Conservation (phyloP, 2,888 invertebrate species). For the Limnephilus lunatus region DNA sequence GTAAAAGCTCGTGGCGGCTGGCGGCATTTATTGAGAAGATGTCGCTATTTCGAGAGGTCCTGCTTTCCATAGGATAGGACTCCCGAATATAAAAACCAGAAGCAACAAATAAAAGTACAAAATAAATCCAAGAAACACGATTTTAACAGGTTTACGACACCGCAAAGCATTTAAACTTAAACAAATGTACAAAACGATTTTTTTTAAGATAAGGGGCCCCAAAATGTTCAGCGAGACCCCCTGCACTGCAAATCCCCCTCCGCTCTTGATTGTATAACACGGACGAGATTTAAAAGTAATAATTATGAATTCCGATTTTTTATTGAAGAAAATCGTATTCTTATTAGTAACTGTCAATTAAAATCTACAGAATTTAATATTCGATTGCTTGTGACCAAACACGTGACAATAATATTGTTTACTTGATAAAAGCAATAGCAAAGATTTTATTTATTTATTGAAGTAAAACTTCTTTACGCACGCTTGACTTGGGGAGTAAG, state of each 20-base stretch:
- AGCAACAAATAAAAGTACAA: not conserved
- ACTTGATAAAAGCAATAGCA: too few species aligned
- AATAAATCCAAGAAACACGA: not conserved
- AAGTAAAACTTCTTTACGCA: too few species aligned
- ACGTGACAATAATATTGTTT: not conserved
- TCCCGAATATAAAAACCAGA: not conserved
- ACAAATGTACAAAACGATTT: not conserved
- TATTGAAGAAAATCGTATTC: not conserved
- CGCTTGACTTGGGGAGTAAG: too few species aligned
- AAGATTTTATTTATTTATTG: too few species aligned
- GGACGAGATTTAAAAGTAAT: not conserved
- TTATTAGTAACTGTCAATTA: not conserved
- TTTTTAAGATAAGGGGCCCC: not conserved
- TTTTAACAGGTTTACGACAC: not conserved
- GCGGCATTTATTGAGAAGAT: not conserved
- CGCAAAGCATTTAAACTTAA: not conserved
- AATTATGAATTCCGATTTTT: not conserved
- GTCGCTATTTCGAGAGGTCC: not conserved
- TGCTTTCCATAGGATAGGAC: too few species aligned
- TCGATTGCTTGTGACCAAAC: not conserved
- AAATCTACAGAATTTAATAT: not conserved
- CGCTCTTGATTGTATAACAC: not conserved
- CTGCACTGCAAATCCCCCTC: not conserved
- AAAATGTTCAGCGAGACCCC: not conserved
- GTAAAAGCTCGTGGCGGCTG: too few species aligned